phyloP scores from a whole-genome alignment of 1,140 invertebrate species.

The Lasaia peninsularis region DNA sequence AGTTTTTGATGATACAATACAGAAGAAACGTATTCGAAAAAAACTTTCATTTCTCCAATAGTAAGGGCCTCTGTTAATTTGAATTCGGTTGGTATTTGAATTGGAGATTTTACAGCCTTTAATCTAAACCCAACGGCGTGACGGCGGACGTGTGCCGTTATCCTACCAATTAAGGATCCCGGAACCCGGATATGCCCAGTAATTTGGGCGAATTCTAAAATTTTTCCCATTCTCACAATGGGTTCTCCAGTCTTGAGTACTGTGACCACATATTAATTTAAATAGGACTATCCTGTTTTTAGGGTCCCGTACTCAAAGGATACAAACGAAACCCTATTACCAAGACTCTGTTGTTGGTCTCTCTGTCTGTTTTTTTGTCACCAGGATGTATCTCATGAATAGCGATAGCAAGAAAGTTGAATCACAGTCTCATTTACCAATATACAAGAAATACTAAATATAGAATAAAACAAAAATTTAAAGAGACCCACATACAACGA shows the following conservation, averaged over 20 bases:
- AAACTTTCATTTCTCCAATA: slow-evolving; percentile 18
- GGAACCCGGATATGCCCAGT: slow-evolving; percentile 2
- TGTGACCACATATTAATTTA: too few relatives aligned
- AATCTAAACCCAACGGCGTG: slow-evolving; percentile 61
- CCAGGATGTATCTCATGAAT: too few relatives aligned
- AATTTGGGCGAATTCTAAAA: slow-evolving; percentile 9
- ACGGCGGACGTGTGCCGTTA: slow-evolving; percentile 45
- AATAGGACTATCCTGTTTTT: too few relatives aligned
- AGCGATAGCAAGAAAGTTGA: neutral
- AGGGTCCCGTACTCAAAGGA: too few relatives aligned
- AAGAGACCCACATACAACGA: too few relatives aligned
- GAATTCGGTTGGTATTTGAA: slow-evolving; percentile 66
- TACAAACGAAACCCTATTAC: too few relatives aligned
- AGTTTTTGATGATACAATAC: too few relatives aligned
- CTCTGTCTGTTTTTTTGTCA: neutral
- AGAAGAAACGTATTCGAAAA: neutral
- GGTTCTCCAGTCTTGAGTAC: neutral
- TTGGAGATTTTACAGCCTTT: slow-evolving; percentile 69
- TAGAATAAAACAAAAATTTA: too few relatives aligned
- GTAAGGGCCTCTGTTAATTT: slow-evolving; percentile 52
- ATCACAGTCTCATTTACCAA: too few relatives aligned
- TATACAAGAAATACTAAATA: too few relatives aligned
- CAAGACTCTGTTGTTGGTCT: too few relatives aligned
- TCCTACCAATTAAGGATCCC: slow-evolving; percentile 55
- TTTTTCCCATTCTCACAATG: neutral